phyloP scores from a whole-genome alignment of 2,888 invertebrate species.

The Synanthedon tipuliformis region DNA sequence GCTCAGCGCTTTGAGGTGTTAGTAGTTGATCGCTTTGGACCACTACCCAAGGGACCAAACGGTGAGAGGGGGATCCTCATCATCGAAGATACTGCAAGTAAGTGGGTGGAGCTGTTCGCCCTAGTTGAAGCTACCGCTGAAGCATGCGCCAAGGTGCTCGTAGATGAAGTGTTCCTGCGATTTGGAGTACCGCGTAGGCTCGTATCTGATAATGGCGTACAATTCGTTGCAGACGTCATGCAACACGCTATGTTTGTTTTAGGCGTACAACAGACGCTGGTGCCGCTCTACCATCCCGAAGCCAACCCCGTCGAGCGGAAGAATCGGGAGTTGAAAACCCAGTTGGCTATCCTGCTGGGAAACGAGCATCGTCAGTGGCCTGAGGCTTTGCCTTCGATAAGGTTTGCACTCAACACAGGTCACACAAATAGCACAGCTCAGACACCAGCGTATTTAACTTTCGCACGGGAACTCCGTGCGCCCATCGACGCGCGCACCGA shows the following conservation, averaged over 20 bases:
- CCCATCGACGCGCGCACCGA: not conserved
- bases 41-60: conserved; percentile 7
- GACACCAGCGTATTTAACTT: not conserved
- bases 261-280: conserved; percentile 6
- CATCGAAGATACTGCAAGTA: conserved; percentile 7
- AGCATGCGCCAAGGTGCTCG: conserved; percentile 9
- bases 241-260: conserved; percentile 8
- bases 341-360: conserved; percentile 1
- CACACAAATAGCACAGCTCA: not conserved
- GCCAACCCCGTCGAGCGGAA: conserved; percentile 20
- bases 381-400: not conserved
- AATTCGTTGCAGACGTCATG: conserved; percentile 11
- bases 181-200: conserved; percentile 21
- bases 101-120: conserved; percentile 15
- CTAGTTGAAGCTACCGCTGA: conserved; percentile 9
- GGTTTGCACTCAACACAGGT: not conserved
- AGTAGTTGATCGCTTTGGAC: conserved; percentile 12
- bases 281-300: conserved; percentile 9
- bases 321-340: conserved; percentile 20
- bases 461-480: not conserved
- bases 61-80: conserved; percentile 12
- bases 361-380: not conserved
- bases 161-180: conserved; percentile 11
- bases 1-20: conserved; percentile 8
- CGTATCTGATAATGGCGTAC: conserved; percentile 22